Evolutionary conservation across 2,797 vertebrate species (phyloP).

Genomic region (Sphenodon punctatus): DNA sequence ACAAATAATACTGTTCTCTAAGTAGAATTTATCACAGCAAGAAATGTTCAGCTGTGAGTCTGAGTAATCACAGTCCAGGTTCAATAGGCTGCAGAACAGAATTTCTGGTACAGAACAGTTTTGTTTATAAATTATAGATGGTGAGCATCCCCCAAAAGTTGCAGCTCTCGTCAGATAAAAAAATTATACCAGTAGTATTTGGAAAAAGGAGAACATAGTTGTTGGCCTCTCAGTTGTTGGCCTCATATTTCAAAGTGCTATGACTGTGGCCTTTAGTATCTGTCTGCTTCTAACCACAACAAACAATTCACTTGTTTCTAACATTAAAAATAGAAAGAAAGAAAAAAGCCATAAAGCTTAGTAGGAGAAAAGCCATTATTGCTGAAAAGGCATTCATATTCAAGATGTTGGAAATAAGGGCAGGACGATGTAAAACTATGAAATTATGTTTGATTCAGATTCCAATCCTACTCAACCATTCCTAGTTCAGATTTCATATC

Average conservation of each 20-base stretch:
- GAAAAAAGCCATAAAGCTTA: background rate
- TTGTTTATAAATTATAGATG: no score
- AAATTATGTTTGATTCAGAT: no score
- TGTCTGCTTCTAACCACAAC: slow-evolving; percentile 7
- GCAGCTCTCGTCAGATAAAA: background rate
- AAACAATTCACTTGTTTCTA: slow-evolving; percentile 1
- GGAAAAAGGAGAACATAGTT: background rate
- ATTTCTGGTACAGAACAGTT: background rate
- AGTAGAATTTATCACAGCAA: background rate
- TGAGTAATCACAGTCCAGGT: background rate
- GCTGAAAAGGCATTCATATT: background rate
- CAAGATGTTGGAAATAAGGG: background rate
- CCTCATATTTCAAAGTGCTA: slow-evolving; percentile 1
- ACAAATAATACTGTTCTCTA: background rate
- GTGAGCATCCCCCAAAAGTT: no score
- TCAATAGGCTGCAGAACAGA: background rate
- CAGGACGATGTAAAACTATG: background rate
- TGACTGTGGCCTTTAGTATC: background rate
- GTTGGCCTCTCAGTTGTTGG: background rate
- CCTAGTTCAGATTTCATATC: no score
- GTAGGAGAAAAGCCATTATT: background rate
- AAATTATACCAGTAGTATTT: background rate
- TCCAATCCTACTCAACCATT: no score
- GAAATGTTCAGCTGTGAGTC: background rate
- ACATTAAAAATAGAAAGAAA: background rate